Conservation (phyloP, 2,113 vertebrate species). For the Vulpes lagopus region DNA sequence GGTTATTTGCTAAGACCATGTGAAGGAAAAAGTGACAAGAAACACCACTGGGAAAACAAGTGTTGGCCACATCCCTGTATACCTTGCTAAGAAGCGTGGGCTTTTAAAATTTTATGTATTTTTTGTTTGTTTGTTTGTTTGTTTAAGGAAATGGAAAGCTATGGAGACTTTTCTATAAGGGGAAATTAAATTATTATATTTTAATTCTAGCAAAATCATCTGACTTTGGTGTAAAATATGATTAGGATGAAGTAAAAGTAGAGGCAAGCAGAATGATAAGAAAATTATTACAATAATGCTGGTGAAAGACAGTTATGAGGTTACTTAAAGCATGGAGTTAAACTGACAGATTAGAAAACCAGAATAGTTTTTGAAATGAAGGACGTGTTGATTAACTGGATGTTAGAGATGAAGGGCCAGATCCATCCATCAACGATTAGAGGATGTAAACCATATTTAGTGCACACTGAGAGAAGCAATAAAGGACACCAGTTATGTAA, state of each 20-base stretch:
- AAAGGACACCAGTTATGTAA: not conserved
- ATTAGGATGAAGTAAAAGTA: not conserved
- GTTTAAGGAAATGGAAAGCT: not conserved
- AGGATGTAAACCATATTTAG: not conserved
- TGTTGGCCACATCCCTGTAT: rapidly evolving
- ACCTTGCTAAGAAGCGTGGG: not conserved
- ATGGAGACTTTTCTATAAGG: not conserved
- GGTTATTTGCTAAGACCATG: not conserved
- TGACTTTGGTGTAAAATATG: not conserved
- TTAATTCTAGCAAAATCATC: not conserved
- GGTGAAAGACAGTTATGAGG: not conserved
- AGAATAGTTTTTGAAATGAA: not conserved
- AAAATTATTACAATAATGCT: not conserved
- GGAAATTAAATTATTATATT: not conserved
- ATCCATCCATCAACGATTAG: not conserved
- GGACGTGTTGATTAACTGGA: not conserved
- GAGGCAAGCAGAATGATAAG: not conserved
- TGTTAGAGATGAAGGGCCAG: not conserved
- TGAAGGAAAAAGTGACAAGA: not conserved
- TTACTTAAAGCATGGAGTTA: not conserved
- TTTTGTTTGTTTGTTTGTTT: not conserved
- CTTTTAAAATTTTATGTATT: not conserved
- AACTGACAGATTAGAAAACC: not conserved
- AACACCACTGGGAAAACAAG: not conserved
- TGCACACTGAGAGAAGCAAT: not conserved